Percentiles rank a stretch among this genome's conserved stretches.
phyloP scores from a whole-genome alignment of 2,797 vertebrate species.

The Steatocranus sp. region DNA sequence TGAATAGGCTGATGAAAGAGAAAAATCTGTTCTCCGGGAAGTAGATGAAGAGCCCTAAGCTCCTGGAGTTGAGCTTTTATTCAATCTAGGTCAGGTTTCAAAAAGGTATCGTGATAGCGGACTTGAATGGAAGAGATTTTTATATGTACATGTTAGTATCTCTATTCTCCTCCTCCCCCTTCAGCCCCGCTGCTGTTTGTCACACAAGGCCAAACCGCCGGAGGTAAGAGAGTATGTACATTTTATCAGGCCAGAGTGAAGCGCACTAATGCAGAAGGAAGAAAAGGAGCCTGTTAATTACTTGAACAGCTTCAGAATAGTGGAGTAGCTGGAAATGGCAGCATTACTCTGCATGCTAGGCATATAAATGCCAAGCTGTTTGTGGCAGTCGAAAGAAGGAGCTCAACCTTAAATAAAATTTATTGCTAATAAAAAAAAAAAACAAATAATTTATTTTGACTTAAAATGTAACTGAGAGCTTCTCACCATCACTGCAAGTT shows the following conservation, averaged over 20 bases:
- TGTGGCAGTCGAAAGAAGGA: neutral
- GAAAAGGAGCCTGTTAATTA: conserved; percentile 50
- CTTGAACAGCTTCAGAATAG: conserved; percentile 29
- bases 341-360: conserved; percentile 17
- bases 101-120: conserved; percentile 51
- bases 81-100: conserved; percentile 68
- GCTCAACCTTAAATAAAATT: neutral
- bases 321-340: neutral
- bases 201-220: conserved; percentile 27
- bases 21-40: conserved; percentile 39
- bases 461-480: neutral
- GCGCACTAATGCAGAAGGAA: conserved; percentile 44
- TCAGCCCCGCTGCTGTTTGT: neutral
- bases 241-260: conserved; percentile 40
- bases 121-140: conserved; percentile 42
- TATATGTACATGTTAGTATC: conserved; percentile 47
- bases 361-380: conserved; percentile 18
- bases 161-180: conserved; percentile 32
- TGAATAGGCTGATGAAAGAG: conserved; percentile 43
- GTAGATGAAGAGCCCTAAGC: conserved; percentile 46
- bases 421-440: neutral
- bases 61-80: conserved; percentile 50
- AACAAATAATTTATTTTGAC: neutral
- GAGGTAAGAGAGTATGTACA: conserved; percentile 34
- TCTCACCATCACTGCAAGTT: neutral